Conservation (phyloP, 2,113 vertebrate genomes). For the Crotalus viridis region DNA sequence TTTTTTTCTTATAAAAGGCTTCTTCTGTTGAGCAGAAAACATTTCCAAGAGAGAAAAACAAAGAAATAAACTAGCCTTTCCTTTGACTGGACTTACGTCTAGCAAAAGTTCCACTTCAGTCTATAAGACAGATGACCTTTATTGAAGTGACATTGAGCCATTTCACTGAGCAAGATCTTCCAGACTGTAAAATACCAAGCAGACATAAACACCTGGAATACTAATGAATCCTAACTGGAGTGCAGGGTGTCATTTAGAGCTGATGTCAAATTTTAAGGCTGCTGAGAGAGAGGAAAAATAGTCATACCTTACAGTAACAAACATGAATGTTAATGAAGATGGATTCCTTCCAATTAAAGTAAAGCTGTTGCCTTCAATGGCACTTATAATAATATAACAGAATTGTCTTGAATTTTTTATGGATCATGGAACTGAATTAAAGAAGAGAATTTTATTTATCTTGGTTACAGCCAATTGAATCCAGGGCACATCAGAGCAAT, state of each 20-base stretch:
- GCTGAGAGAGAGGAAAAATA: conserved; percentile 16
- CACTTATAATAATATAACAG: conserved; percentile 4
- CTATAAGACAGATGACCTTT: background rate
- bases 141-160: background rate
- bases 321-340: conserved; percentile 14
- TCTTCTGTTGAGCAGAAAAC: conserved; percentile 1
- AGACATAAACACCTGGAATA: conserved; percentile 1
- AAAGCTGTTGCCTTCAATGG: conserved; percentile 17
- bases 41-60: background rate
- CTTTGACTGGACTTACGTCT: background rate
- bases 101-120: background rate
- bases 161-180: background rate
- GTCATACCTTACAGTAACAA: conserved; percentile 12
- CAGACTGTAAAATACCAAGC: background rate
- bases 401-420: background rate
- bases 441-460: conserved; percentile 22
- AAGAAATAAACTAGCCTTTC: background rate
- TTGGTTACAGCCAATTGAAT: conserved; percentile 15
- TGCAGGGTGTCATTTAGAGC: conserved; percentile 2
- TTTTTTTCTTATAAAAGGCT: conserved; percentile 25
- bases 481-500: background rate
- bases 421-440: conserved; percentile 32
- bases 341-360: conserved; percentile 8
- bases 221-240: conserved; percentile 7
- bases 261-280: conserved; percentile 11